Evolutionary conservation across 1,140 invertebrate species (phyloP), one percentile per base, ranked within the genome.

Genomic region (Platyscapa corneri): DNA sequence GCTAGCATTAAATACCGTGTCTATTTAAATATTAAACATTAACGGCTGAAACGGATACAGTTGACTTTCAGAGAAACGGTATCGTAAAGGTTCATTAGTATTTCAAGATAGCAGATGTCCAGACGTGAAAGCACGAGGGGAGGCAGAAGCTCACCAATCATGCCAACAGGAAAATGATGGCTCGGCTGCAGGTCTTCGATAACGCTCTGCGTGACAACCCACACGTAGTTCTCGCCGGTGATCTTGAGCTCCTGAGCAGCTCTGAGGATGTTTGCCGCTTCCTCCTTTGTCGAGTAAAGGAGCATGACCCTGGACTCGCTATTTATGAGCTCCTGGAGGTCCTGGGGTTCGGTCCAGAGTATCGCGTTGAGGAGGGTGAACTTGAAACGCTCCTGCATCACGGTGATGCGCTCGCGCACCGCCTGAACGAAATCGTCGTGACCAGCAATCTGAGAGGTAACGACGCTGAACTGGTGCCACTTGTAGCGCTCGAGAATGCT

Each of bases 141-240:
- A 6, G 8, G n/a, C 18, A 46, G n/a, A 39, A 67, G 94, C 95
- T 95, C 92, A 98, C 98, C 98, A 20, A 99, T 93, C 96, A 98
- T 98, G 49, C 98, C 98, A 32, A 98, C 95, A 0, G 98, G 98
- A 91, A 98, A 99, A 88, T 97, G 96, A 86, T 95, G 95, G 0
- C 96, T 95, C n/a, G 96, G 96, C 88, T 96, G 95, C 79, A 94
- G 89, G 89, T 96, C 96, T 90, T 95, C 97, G 64, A 99, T 97
- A 70, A 98, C 97, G 89, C 97, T 97, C 92, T 99, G 97, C n/a
- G 97, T 98, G 0, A 98, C 97, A 75, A 99, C 97, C 98, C 98
- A 99, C 14, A 99, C 97, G 91, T 98, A 99, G 91, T 98, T 98
- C 90, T 98, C 97, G 5, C 97, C 97, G 0, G 98, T 98, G 72